Conservation (phyloP, 1,140 invertebrate genomes). For the Chrysopa pallens region DNA sequence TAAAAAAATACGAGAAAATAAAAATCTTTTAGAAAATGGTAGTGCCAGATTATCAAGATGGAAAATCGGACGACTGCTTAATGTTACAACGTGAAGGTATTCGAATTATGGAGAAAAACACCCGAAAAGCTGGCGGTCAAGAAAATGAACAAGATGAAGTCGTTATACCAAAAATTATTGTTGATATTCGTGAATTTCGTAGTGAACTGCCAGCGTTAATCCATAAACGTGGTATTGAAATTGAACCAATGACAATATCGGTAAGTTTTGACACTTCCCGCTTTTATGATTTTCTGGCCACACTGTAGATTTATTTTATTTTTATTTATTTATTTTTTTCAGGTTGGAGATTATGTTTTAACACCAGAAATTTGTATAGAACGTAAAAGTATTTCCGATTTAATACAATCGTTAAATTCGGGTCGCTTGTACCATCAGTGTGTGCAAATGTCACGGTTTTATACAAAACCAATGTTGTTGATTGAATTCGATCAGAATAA, state of each 20-base stretch:
- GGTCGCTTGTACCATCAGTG: constrained; percentile 93
- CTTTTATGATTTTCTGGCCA: background rate
- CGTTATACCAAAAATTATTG: constrained; percentile 52
- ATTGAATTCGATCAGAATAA: constrained; percentile 95
- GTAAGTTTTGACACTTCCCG: constrained; percentile 29
- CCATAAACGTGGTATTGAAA: constrained; percentile 81
- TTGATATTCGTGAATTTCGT: constrained; percentile 97
- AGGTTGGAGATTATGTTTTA: constrained; percentile 95
- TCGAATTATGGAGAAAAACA: constrained; percentile 25
- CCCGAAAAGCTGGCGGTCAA: constrained; percentile 44
- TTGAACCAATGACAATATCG: constrained; percentile 79
- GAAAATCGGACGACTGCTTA: constrained; percentile 54
- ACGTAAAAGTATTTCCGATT: constrained; percentile 91
- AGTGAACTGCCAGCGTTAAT: constrained; percentile 89
- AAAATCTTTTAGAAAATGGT: constrained; percentile 60
- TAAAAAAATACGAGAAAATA: too few relatives aligned
- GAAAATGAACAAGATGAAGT: constrained; percentile 9
- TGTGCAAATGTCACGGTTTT: constrained; percentile 74
- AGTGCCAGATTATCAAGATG: constrained; percentile 78
- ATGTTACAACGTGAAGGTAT: constrained; percentile 32
- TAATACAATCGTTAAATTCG: constrained; percentile 88
- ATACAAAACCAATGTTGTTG: constrained; percentile 76
- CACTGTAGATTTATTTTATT: background rate
- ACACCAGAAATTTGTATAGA: constrained; percentile 94
- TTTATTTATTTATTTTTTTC: constrained; percentile 12